A percentile compares a stretch with the other conserved stretches of the same genome.
These are phyloP conservation scores for Typhlichthys subterraneus DNA, from an alignment of 2,797 vertebrate species.

Conservation along the genomic window DNA sequence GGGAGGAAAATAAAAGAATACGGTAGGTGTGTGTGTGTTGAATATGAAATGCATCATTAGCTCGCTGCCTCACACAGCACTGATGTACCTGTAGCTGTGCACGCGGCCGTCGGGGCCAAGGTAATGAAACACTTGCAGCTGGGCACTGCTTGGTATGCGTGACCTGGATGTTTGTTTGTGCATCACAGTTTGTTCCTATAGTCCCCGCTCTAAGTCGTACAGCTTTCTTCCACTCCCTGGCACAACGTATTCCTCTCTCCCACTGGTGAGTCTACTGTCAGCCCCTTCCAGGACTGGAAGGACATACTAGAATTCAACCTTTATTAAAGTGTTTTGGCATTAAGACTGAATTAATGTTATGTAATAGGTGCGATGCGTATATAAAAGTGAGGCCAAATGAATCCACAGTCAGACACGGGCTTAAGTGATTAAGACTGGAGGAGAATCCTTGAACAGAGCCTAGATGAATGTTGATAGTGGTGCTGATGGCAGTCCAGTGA, in stretches of 20 bases:
- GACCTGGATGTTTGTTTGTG: not conserved
- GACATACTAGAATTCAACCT: no score
- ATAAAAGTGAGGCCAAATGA: no score
- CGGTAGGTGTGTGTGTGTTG: slow-evolving; percentile 47
- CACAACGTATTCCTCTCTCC: not conserved
- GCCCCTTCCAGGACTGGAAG: slow-evolving; percentile 5
- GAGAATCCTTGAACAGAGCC: no score
- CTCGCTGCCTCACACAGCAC: slow-evolving; percentile 37
- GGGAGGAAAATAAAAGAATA: slow-evolving; percentile 32
- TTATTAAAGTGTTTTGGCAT: no score
- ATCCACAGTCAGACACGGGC: no score
- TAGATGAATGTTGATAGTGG: no score
- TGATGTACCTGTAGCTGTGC: slow-evolving; percentile 56
- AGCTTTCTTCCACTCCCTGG: not conserved
- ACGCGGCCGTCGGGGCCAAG: slow-evolving; percentile 21
- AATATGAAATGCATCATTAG: slow-evolving; percentile 64
- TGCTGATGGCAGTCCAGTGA: no score
- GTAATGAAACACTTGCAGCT: slow-evolving; percentile 37
- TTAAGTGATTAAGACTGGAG: no score
- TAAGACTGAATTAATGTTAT: no score
- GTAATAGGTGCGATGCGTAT: no score
- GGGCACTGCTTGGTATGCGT: slow-evolving; percentile 26
- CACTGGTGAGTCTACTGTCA: slow-evolving; percentile 39
- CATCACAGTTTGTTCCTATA: not conserved
- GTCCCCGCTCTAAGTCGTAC: not conserved